Conservation (phyloP, 2,888 invertebrate genomes). For the Bruchidius siliquastri region DNA sequence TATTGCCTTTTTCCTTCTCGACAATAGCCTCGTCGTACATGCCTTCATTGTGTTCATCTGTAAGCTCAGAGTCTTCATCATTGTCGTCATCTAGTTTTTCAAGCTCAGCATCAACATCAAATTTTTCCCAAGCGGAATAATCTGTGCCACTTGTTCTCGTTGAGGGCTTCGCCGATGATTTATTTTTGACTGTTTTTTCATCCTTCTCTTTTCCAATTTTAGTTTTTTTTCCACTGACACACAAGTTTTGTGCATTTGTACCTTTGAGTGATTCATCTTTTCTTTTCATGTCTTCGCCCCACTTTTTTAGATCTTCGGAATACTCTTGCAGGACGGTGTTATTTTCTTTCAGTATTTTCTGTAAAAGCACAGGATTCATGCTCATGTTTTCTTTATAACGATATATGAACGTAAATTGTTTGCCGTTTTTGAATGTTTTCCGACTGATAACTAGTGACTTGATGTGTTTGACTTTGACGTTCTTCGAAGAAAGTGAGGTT, state of each 20-base stretch:
- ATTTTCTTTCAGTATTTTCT: conserved; percentile 69
- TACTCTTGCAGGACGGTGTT: conserved; percentile 64
- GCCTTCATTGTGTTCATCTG: conserved; percentile 54
- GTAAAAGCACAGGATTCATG: conserved; percentile 60
- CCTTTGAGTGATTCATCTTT: conserved; percentile 51
- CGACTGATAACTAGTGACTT: no score
- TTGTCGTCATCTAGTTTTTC: conserved; percentile 57
- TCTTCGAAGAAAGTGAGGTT: no score
- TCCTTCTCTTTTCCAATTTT: conserved; percentile 4
- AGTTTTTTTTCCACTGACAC: not conserved
- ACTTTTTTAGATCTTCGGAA: conserved; percentile 65
- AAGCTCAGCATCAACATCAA: conserved; percentile 69
- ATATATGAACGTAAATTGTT: not conserved
- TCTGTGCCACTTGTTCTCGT: conserved; percentile 46
- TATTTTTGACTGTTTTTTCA: conserved; percentile 7
- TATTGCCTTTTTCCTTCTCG: conserved; percentile 79
- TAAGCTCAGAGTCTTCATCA: conserved; percentile 47
- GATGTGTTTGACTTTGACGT: not conserved
- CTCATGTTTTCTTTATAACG: conserved; percentile 11
- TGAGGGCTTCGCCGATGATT: not conserved
- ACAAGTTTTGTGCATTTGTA: not conserved
- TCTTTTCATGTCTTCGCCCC: conserved; percentile 69
- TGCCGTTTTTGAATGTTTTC: not conserved
- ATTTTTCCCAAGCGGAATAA: conserved; percentile 73
- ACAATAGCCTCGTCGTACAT: conserved; percentile 59